Conservation (phyloP, 2,888 invertebrate species). For the Pinctada fucata region DNA sequence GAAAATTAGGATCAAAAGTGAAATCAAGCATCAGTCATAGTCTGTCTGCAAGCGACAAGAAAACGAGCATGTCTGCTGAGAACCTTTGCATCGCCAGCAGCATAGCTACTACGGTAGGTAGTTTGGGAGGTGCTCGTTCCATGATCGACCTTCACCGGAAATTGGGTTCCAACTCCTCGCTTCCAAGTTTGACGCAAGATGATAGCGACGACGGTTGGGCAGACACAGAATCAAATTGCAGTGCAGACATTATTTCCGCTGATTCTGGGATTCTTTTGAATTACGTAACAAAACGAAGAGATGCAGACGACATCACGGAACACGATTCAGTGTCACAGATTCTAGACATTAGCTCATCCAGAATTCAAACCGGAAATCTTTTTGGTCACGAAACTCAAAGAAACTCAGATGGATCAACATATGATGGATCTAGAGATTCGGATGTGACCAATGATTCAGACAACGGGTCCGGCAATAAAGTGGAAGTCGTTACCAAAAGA, state of each 20-base stretch:
- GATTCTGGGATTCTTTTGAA: not conserved
- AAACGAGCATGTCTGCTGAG: not conserved
- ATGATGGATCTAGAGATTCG: no score
- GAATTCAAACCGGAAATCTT: not conserved
- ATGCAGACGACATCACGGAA: not conserved
- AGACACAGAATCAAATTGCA: slow-evolving; percentile 17
- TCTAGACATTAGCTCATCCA: not conserved
- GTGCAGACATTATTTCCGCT: not conserved
- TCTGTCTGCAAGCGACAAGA: not conserved
- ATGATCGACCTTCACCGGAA: not conserved
- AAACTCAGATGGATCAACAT: no score
- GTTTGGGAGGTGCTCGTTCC: not conserved
- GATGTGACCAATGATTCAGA: no score
- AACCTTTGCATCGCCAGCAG: not conserved
- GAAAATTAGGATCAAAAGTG: slow-evolving; percentile 3
- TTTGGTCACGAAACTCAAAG: not conserved
- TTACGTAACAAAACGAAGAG: not conserved
- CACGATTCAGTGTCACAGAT: slow-evolving; percentile 17
- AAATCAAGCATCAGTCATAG: not conserved
- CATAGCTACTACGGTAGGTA: not conserved
- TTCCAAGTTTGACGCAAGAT: not conserved
- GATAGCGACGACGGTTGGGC: slow-evolving; percentile 11
- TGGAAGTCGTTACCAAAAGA: no score
- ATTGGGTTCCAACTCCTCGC: not conserved
- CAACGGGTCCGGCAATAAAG: no score